Base-by-base conservation (phyloP, 2,888 invertebrate genomes). In the Leucophora obtusa region DNA sequence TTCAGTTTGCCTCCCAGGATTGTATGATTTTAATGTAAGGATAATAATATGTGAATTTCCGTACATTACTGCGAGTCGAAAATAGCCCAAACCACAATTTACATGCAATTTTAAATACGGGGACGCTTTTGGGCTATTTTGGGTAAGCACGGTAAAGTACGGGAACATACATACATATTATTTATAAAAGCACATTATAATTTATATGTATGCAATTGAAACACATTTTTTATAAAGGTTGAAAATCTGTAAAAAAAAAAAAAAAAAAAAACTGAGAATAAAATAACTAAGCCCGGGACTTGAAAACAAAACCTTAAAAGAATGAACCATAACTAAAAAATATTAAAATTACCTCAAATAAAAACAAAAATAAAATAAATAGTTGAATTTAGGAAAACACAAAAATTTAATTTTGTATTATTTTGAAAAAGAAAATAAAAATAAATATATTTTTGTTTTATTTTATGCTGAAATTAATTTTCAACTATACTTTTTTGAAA, bases 281-380 rank as follows among this genome's bases (percentile, higher is more conserved):
- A 53, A 60, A 60, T 47, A 28, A 3, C 3, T 28, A 63, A 74
- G 74, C 69, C 77, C 77, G 80, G 80, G 80, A 81, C 77, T 81
- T 73, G 69, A 77, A 80, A 75, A 58, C 51, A 43, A 72, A 71
- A 71, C 58, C 70, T 65, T 77, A 65, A 77, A 70, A 24, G 15
- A 70, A 58, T 43, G 51, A 71, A 76, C 74, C 75, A 80, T 66
- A 76, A 74, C 58, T 68, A 58, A 81, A 35, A 70, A 69, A 59
- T 63, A 71, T 51, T 66, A 54, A 35, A 77, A 77, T 69, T 80
- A 80, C 80, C 80, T 80, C 80, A 77, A 73, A 71, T 28, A 69
- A 75, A 56, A 47, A 33, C 3, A 53, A 59, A 65, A 54, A 53
- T 15, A 65, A 71, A 43, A 56, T 28, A 68, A 59, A 73, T 77